A percentile compares a stretch with the other conserved stretches of the same genome.
phyloP scores from a whole-genome alignment of 2,888 invertebrate genomes.

The Dolichopus griseipennis region DNA sequence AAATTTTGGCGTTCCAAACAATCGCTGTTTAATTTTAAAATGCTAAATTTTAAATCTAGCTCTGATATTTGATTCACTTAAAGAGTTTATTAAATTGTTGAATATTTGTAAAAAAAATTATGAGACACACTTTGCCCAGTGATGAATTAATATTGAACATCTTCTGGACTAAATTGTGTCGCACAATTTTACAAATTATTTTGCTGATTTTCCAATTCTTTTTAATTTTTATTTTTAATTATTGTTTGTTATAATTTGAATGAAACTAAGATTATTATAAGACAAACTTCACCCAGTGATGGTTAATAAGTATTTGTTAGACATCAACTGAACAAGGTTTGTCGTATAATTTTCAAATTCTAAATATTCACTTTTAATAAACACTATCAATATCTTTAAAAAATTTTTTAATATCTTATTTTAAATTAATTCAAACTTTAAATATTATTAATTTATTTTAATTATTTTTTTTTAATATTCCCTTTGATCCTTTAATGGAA shows the following conservation, averaged over 20 bases:
- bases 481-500: no score
- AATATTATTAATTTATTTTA: no score
- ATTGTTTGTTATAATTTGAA: not conserved
- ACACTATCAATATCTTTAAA: no score
- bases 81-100: not conserved
- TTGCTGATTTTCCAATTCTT: not conserved
- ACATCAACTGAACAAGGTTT: constrained; percentile 36
- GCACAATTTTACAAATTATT: constrained; percentile 22
- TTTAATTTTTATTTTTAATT: constrained; percentile 11
- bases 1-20: constrained; percentile 36
- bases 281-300: constrained; percentile 44
- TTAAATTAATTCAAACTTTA: no score
- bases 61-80: not conserved
- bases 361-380: not conserved
- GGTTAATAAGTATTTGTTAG: constrained; percentile 16
- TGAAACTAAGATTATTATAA: constrained; percentile 27
- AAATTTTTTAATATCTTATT: no score
- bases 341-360: constrained; percentile 30
- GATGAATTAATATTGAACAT: constrained; percentile 26
- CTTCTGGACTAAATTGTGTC: constrained; percentile 35
- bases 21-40: constrained; percentile 44
- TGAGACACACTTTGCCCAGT: constrained; percentile 41
- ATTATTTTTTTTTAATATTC: no score
- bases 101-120: constrained; percentile 21
- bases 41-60: constrained; percentile 13